Evolutionary conservation across 2,888 invertebrate genomes (phyloP).

Genomic region (Caprella mutica): DNA sequence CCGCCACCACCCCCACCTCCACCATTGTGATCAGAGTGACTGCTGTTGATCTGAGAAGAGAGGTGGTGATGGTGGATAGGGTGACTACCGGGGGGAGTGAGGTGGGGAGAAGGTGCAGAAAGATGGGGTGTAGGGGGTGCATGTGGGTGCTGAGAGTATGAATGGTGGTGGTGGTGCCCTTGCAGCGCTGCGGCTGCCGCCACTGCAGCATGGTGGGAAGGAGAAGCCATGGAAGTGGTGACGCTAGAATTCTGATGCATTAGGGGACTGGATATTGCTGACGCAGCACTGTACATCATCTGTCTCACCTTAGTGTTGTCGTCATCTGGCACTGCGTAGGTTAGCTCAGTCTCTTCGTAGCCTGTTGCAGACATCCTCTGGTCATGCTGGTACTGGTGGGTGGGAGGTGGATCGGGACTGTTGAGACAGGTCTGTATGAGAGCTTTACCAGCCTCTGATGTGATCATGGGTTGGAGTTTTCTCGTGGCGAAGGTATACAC

Average conservation of each 20-base stretch:
- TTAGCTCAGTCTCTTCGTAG: conserved; percentile 96
- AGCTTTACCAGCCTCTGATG: conserved; percentile 81
- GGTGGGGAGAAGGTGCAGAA: conserved; percentile 39
- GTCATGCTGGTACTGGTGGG: conserved; percentile 45
- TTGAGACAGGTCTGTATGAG: conserved; percentile 97
- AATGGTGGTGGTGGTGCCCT: conserved; percentile 46
- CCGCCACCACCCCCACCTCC: conserved; percentile 7
- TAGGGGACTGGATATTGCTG: conserved; percentile 47
- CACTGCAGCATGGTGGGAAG: conserved; percentile 40
- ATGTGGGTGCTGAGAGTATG: conserved; percentile 42
- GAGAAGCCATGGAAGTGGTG: conserved; percentile 18
- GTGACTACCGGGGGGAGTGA: conserved; percentile 40
- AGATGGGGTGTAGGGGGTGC: conserved; percentile 47
- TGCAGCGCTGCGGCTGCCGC: conserved; percentile 50
- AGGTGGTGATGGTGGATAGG: neutral
- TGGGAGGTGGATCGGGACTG: conserved; percentile 68
- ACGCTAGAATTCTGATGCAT: conserved; percentile 44
- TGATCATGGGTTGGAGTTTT: conserved; percentile 98
- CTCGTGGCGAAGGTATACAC: conserved; percentile 99
- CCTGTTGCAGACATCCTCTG: conserved; percentile 97
- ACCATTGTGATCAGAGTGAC: conserved; percentile 6
- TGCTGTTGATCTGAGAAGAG: neutral
- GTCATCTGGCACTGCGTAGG: conserved; percentile 72
- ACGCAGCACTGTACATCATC: conserved; percentile 69
- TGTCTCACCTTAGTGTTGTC: conserved; percentile 88